Base-by-base conservation (phyloP, 2,797 vertebrate genomes). In the Manis crassicaudata region DNA sequence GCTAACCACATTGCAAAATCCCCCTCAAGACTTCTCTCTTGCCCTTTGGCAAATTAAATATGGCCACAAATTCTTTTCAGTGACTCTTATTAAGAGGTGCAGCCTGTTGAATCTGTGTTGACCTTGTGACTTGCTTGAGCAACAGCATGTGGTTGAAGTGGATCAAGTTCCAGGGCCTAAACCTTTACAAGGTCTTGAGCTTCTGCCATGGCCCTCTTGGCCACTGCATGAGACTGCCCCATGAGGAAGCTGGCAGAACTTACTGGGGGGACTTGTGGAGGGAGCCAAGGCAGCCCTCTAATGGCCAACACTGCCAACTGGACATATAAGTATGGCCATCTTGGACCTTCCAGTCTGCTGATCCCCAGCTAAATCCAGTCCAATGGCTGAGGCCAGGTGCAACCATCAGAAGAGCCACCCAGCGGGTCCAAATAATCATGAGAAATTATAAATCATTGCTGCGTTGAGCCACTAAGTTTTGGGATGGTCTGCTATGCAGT, bases 11-110 rank as follows among this genome's bases (percentile, higher is more conserved):
- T 76, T 90, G 85, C 92, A 90, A 92, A 96, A 88, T 93, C 95
- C 70, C 79, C 73, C 77, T 96, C 58, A 75, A 94, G 63, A 95
- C 82, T 97, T 96, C 79, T 92, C 88, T 95, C 75, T 95, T 63
- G n/a, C 92, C 76, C 85, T 95, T 77, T 79, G 95, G 92, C 67
- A 93, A 96, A 82, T 93, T 93, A 89, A 95, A 73, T 82, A 37
- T 72, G 75, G 88, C 83, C 95, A 93, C 79, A 73, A 32, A 82
- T 94, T 88, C 88, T 93, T 97, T 89, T 50, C 50, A 70, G 81
- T 32, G 92, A 92, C 63, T 95, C 62, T 52, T 84, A 93, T 77
- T 92, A 93, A 94, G 40, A 80, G 84, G 54, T 46, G 23, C 80
- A 73, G 58, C 90, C 52, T 67, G 63, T 27, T 92, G 56, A 77